Evolutionary conservation across 2,797 vertebrate species (phyloP), one percentile per base, ranked within the genome.

Genomic region (Kryptopterus vitreolus): DNA sequence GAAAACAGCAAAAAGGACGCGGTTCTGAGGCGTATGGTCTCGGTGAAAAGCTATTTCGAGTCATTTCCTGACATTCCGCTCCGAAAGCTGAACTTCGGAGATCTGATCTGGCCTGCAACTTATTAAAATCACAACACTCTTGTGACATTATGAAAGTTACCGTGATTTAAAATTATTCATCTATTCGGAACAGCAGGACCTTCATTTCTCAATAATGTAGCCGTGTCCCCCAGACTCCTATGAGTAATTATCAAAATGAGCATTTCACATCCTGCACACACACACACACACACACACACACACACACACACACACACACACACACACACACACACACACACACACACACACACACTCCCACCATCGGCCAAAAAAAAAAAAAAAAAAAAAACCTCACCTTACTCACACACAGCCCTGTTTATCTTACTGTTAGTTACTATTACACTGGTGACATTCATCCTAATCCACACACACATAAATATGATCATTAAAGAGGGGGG

Each of bases 111-210:
- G 29, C 16, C 46, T 62, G 15, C 26, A 33, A 33, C 7, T 12
- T 22, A 55, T 55, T 46, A 38, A 80, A 74, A 66, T 66, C 18
- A 3, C 18, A 11, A 26, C 1, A 1, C 18, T 59, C 65, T 31
- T 31, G 16, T 53, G 33, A 6, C 0, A 12, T 18, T 7, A n/a
- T 26, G 9, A 68, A 55, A 29, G 48, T 61, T 76, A 59, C 24
- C 18, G 52, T 35, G n/a, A 77, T 81, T n/a, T 70, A 62, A 81
- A 76, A 62, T 81, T n/a, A 46, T 29, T 59, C 52, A 76, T 81
- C 71, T 65, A 18, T 52, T 59, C 29, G 38, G 15, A 81, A 76
- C 53, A 76, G 63, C 52, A 81, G 61, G 63, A 53, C 31, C 52
- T 61, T 69, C 26, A 50, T 70, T 76, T n/a, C 18, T 1, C 26